Conservation (phyloP, 2,888 invertebrate genomes). For the Hirtodrosophila cameraria region DNA sequence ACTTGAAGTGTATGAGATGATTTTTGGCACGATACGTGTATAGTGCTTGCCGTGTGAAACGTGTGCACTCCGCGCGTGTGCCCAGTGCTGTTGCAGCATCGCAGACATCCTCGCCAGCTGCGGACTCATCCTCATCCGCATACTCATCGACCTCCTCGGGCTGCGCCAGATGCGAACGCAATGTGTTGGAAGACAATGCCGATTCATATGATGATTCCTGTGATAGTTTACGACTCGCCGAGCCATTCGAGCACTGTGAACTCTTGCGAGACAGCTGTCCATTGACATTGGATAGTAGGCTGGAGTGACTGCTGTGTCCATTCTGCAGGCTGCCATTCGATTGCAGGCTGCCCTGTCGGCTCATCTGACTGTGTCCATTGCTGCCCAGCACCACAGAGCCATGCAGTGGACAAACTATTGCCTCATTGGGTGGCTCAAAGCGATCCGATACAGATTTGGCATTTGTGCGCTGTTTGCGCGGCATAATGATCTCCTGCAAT, state of each 20-base stretch:
- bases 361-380: conserved; percentile 65
- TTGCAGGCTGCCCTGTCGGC: conserved; percentile 65
- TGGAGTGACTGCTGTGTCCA: conserved; percentile 62
- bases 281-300: conserved; percentile 65
- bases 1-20: conserved; percentile 96
- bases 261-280: conserved; percentile 76
- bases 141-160: conserved; percentile 80
- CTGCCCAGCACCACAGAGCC: conserved; percentile 56
- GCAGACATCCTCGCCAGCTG: conserved; percentile 27
- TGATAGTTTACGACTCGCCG: conserved; percentile 58
- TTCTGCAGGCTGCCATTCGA: conserved; percentile 72
- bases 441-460: conserved; percentile 85
- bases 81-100: conserved; percentile 39
- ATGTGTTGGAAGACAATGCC: conserved; percentile 77
- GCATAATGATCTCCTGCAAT: conserved; percentile 90
- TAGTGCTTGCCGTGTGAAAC: conserved; percentile 87
- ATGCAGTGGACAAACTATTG: conserved; percentile 81
- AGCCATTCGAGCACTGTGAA: conserved; percentile 76
- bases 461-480: conserved; percentile 91
- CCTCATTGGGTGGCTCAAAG: conserved; percentile 80
- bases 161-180: conserved; percentile 80
- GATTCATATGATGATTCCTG: conserved; percentile 82
- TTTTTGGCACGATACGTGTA: conserved; percentile 93
- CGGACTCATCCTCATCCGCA: conserved; percentile 55
- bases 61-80: conserved; percentile 84